Evolutionary conservation across 2,888 invertebrate species (phyloP).

Genomic region (Leucozona laternaria): DNA sequence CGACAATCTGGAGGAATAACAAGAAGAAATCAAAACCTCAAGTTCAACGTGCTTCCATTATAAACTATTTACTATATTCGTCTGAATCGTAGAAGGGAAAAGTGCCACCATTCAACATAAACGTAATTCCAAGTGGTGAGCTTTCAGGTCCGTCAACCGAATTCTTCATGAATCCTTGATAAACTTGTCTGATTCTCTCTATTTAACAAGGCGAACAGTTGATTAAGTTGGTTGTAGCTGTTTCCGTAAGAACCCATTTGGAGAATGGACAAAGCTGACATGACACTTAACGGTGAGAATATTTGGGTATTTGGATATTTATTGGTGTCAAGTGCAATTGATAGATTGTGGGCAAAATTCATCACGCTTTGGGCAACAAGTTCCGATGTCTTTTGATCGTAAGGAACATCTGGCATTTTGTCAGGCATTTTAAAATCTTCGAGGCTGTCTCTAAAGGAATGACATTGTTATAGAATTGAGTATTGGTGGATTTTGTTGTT

Average conservation of each 20-base stretch:
- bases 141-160: constrained; percentile 83
- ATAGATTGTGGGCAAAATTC: constrained; percentile 79
- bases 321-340: constrained; percentile 75
- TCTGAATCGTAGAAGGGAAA: constrained; percentile 85
- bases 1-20: constrained; percentile 84
- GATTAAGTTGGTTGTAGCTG: constrained; percentile 88
- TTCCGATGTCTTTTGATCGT: constrained; percentile 78
- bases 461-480: neutral
- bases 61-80: constrained; percentile 75
- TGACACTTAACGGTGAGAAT: constrained; percentile 90
- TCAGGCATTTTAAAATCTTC: constrained; percentile 26
- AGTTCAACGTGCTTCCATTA: neutral
- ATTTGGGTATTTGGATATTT: constrained; percentile 83
- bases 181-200: neutral
- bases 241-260: constrained; percentile 89
- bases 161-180: constrained; percentile 78
- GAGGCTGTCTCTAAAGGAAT: neutral
- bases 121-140: constrained; percentile 83
- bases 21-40: neutral
- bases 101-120: constrained; percentile 87
- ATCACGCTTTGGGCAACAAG: constrained; percentile 79
- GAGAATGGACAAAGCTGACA: constrained; percentile 88
- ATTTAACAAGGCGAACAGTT: constrained; percentile 80
- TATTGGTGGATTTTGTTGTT: neutral
- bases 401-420: constrained; percentile 33